Conservation (phyloP, 1,140 invertebrate species). For the Sitobion miscanthi region DNA sequence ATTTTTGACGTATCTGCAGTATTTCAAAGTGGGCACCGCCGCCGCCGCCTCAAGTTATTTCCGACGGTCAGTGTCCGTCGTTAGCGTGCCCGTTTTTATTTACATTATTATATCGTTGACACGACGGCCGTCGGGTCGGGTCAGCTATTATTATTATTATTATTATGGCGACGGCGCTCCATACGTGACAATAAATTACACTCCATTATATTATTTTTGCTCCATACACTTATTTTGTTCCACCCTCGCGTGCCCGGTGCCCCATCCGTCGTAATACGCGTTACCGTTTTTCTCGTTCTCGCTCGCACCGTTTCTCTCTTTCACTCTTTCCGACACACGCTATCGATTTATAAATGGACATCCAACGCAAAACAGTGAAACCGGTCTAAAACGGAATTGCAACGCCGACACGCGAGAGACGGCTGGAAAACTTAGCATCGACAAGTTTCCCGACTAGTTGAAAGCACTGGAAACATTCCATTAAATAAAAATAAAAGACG, state of each 20-base stretch:
- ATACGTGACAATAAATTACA: slow-evolving; percentile 3
- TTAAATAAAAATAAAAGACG: neutral
- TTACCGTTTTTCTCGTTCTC: neutral
- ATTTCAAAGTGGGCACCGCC: neutral
- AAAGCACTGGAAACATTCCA: neutral
- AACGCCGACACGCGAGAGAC: neutral
- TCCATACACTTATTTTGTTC: neutral
- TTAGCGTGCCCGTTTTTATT: neutral
- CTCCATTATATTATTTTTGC: neutral
- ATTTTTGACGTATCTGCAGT: slow-evolving; percentile 8
- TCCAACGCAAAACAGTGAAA: neutral
- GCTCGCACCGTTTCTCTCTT: neutral
- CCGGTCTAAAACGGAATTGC: neutral
- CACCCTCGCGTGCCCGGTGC: neutral
- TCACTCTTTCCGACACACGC: neutral
- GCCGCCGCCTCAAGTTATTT: neutral
- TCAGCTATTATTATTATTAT: neutral
- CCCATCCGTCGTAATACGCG: neutral
- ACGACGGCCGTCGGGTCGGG: neutral
- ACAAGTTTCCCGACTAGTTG: neutral
- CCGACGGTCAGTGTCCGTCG: neutral
- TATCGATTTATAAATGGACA: neutral
- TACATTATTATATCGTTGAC: neutral
- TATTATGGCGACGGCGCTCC: neutral
- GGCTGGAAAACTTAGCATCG: neutral